A percentile compares a stretch with the other conserved stretches of the same genome.
These are phyloP conservation scores for Lycaena phlaeas DNA, from an alignment of 2,888 invertebrate species.

Conservation along the genomic window DNA sequence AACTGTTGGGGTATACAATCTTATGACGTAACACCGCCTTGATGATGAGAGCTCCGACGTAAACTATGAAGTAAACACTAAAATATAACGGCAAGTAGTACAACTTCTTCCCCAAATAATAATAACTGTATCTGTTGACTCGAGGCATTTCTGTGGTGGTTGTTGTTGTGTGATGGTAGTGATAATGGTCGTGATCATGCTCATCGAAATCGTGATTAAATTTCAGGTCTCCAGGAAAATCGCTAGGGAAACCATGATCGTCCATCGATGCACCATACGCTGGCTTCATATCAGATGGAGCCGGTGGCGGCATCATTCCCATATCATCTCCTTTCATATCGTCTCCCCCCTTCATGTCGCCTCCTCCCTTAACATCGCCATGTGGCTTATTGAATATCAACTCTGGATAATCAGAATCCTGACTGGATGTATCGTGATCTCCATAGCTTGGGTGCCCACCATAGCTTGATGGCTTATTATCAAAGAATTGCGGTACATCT, in stretches of 20 bases:
- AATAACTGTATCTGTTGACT: constrained; percentile 79
- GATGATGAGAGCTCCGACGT: constrained; percentile 79
- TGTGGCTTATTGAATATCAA: constrained; percentile 44
- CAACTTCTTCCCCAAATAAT: constrained; percentile 81
- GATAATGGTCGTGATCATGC: constrained; percentile 38
- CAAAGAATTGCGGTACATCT: constrained; percentile 4
- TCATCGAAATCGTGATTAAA: constrained; percentile 57
- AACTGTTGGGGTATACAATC: constrained; percentile 75
- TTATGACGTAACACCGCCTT: constrained; percentile 83
- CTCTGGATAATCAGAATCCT: constrained; percentile 37
- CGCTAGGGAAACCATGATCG: constrained; percentile 57
- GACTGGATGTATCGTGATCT: constrained; percentile 29
- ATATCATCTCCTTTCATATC: constrained; percentile 34
- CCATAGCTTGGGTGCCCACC: constrained; percentile 20
- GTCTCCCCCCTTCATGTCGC: constrained; percentile 31
- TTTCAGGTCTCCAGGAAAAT: constrained; percentile 58
- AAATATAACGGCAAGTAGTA: constrained; percentile 85
- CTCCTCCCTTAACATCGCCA: constrained; percentile 22
- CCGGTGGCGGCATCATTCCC: constrained; percentile 45
- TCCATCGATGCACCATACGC: constrained; percentile 33
- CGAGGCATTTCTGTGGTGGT: constrained; percentile 69
- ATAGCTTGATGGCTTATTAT: constrained; percentile 11
- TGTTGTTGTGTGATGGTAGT: constrained; percentile 45
- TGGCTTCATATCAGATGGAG: constrained; percentile 31
- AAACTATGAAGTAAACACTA: constrained; percentile 80